Base-by-base conservation (phyloP, 2,113 vertebrate species). In the Eulemur macaco region DNA sequence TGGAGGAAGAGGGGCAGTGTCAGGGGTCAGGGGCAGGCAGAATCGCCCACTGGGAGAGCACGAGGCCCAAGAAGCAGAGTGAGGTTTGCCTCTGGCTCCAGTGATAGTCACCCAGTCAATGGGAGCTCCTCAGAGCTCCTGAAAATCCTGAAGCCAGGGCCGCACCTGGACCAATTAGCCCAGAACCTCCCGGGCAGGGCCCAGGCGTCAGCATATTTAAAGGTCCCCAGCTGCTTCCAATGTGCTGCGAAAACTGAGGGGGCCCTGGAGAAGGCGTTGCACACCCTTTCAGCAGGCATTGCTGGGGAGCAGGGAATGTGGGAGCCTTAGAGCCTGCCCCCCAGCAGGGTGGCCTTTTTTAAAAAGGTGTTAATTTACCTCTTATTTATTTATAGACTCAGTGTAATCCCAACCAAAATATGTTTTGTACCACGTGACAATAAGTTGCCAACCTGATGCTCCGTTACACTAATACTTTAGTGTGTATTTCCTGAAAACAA, bases 241-340 rank as follows among this genome's bases (percentile, higher is more conserved):
- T 7, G 6, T 12, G 68, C 63, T 37, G 29, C 21, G 8, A 34
- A 37, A 63, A 18, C 5, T 0, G 3, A 0, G 86, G 83, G 85
- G 45, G 47, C 90, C 82, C 90, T 9, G 3, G 64, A 17, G 85
- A 13, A 20, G 50, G n/a, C 47, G 54, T 17, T 2, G 5, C 12
- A 47, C 4, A 1, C 25, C 0, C n/a, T 4, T 18, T 7, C 34
- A 50, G 50, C n/a, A 15, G 8, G 34, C 47, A 58, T 86, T 4
- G 0, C 1, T 21, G 0, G 14, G 29, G n/a, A 18, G 45, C 0
- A 0, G 1, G 50, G 0, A 50, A 45, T n/a, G 42, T 0, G 0
- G 1, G 9, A 3, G 14, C 47, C 27, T 54, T 47, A 18, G 14
- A n/a, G 34, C 50, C 58, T 3, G 39, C 42, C 27, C 74, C 69